Evolutionary conservation across 2,797 vertebrate species (phyloP).

Genomic region (Melanotaenia pygmaea): DNA sequence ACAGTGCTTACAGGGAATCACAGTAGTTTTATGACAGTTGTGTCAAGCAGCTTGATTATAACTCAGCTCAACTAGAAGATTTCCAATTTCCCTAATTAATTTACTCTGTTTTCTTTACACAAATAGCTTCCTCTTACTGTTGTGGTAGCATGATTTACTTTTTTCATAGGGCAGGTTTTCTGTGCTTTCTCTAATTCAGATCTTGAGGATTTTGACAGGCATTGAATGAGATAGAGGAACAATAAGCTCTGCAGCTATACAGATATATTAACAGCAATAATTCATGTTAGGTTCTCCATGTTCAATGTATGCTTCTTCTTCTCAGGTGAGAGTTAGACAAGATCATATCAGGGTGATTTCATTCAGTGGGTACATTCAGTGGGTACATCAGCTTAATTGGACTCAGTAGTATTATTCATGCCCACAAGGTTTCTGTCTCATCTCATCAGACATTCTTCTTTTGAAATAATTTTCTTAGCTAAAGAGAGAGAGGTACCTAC

Average conservation of each 20-base stretch:
- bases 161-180: neutral
- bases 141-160: constrained; percentile 19
- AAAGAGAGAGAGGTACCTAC: constrained; percentile 50
- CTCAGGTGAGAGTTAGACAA: constrained; percentile 60
- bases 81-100: constrained; percentile 34
- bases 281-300: constrained; percentile 18
- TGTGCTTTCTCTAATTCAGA: constrained; percentile 7
- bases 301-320: constrained; percentile 13
- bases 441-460: constrained; percentile 61
- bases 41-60: constrained; percentile 16
- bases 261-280: constrained; percentile 22
- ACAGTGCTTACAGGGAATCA: constrained; percentile 45
- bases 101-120: constrained; percentile 20
- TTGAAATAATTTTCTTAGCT: constrained; percentile 60
- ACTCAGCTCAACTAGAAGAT: constrained; percentile 41
- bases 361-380: too few species aligned
- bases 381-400: constrained; percentile 77
- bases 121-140: constrained; percentile 7
- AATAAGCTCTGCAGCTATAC: constrained; percentile 27
- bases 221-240: constrained; percentile 27
- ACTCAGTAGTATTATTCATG: constrained; percentile 73
- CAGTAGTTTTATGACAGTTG: constrained; percentile 44
- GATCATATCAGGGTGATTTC: constrained; percentile 75
- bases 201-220: constrained; percentile 28
- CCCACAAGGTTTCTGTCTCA: constrained; percentile 73